A percentile compares a stretch with the other conserved stretches of the same genome.
Evolutionary conservation across 1,140 invertebrate genomes (phyloP).

Genomic region (Brachionus calyciflorus): DNA sequence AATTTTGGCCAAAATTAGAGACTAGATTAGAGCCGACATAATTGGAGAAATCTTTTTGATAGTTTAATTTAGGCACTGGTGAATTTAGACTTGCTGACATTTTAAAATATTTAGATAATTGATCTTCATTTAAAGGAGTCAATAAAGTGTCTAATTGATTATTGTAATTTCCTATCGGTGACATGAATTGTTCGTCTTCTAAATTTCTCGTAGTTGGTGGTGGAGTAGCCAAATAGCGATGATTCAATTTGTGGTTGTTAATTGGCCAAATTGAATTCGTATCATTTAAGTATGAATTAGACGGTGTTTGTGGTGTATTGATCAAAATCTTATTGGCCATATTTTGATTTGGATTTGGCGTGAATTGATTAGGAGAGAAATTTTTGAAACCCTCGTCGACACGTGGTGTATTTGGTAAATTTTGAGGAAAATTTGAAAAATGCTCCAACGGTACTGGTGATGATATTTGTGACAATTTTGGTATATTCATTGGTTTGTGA

Average conservation of each 20-base stretch:
- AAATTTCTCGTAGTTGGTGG: conserved; percentile 18
- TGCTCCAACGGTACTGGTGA: conserved; percentile 20
- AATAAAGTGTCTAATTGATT: conserved; percentile 18
- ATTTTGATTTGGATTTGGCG: conserved; percentile 15
- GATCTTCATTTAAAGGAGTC: conserved; percentile 22
- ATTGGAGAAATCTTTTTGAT: background rate
- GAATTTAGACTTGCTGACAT: background rate
- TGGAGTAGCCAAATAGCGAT: conserved; percentile 6
- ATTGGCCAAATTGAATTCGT: background rate
- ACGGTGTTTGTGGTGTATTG: conserved; percentile 23
- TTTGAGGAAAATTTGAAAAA: background rate
- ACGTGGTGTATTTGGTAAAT: background rate
- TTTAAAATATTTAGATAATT: conserved; percentile 15
- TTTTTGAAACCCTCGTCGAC: background rate
- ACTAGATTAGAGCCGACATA: conserved; percentile 3
- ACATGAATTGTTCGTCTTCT: conserved; percentile 23
- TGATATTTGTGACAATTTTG: background rate
- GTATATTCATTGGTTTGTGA: too few relatives aligned
- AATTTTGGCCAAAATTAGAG: background rate
- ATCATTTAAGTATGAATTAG: conserved; percentile 12
- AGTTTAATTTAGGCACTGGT: background rate
- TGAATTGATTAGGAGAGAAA: background rate
- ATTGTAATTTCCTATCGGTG: conserved; percentile 20
- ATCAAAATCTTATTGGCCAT: conserved; percentile 9
- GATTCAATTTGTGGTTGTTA: background rate